Base-by-base conservation (phyloP, 2,113 vertebrate genomes). In the Trachemys scripta region DNA sequence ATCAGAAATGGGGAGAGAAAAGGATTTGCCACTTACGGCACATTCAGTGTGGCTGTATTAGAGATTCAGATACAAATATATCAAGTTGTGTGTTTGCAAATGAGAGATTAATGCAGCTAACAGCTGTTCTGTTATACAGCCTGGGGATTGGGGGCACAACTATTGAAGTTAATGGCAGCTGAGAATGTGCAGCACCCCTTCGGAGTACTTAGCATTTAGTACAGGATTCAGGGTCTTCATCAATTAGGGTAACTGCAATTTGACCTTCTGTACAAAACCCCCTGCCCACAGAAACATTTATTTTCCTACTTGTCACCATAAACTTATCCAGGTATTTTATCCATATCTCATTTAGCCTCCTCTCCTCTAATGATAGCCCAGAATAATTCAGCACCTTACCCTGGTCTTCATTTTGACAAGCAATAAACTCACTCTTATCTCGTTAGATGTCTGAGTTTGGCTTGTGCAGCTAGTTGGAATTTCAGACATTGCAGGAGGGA, bases 401-500 rank as follows among this genome's bases (percentile, higher is more conserved):
- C 54, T 75, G 51, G 35, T 93, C 87, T 91, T 54, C 24, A 72
- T 94, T 94, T 90, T 95, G 95, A 97, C 1, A n/a, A 95, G 95
- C 69, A 90, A 56, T 96, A 96, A 95, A 80, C 88, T 97, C 85
- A 38, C 84, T 53, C 90, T 95, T 93, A 92, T 95, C 96, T 95
- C 76, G 89, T 90, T 95, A 97, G 95, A 76, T 92, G 90, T 82
- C 93, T 98, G 85, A 35, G 42, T 88, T 96, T 87, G 95, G 91
- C 82, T 97, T 91, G 45, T n/a, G 49, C 86, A 97, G 90, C 94
- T 96, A 95, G 94, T 98, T 95, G 97, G 96, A 93, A 98, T 98
- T 98, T 98, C 93, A 97, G 95, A 97, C 95, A 90, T 49, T 96
- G 96, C 95, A 93, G 96, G 97, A 98, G 97, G 96, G 97, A 96